Conservation (phyloP, 1,140 invertebrate genomes). For the Drosophila dunni region DNA sequence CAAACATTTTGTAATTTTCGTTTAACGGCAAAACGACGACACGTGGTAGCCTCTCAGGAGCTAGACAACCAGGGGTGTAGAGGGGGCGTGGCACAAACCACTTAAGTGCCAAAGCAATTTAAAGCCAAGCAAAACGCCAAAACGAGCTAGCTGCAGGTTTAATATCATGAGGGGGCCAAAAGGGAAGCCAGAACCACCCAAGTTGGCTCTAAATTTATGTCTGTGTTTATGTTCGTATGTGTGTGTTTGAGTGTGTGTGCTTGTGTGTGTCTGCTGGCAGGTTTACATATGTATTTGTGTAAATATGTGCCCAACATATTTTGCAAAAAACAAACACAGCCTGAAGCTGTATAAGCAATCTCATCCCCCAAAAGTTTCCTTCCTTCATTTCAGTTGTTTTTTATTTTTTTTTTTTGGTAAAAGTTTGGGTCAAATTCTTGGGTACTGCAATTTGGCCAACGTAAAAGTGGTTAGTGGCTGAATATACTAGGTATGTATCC, state of each 20-base stretch:
- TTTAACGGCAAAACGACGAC: conserved; percentile 79
- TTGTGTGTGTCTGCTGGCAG: conserved; percentile 25
- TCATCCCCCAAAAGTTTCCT: conserved; percentile 12
- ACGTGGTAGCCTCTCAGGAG: conserved; percentile 58
- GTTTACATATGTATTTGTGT: conserved; percentile 77
- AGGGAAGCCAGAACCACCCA: conserved; percentile 32
- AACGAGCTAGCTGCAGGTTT: conserved; percentile 56
- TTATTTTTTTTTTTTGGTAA: conserved; percentile 15
- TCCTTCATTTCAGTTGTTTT: not conserved
- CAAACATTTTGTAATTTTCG: conserved; percentile 83
- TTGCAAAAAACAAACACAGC: conserved; percentile 78
- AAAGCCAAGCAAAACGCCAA: conserved; percentile 73
- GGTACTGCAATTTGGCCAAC: conserved; percentile 43
- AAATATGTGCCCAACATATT: conserved; percentile 80
- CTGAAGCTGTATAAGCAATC: conserved; percentile 60
- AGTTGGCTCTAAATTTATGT: conserved; percentile 24
- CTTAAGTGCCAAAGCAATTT: conserved; percentile 83
- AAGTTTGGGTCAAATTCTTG: conserved; percentile 54
- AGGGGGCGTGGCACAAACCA: conserved; percentile 64
- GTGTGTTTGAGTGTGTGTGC: not conserved
- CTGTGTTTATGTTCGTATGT: conserved; percentile 7
- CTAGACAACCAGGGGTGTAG: not conserved
- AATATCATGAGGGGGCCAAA: conserved; percentile 6
- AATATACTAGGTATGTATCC: not conserved
- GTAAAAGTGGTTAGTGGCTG: not conserved